phyloP scores from a whole-genome alignment of 2,888 invertebrate species.

The Drosophila mercatorum region DNA sequence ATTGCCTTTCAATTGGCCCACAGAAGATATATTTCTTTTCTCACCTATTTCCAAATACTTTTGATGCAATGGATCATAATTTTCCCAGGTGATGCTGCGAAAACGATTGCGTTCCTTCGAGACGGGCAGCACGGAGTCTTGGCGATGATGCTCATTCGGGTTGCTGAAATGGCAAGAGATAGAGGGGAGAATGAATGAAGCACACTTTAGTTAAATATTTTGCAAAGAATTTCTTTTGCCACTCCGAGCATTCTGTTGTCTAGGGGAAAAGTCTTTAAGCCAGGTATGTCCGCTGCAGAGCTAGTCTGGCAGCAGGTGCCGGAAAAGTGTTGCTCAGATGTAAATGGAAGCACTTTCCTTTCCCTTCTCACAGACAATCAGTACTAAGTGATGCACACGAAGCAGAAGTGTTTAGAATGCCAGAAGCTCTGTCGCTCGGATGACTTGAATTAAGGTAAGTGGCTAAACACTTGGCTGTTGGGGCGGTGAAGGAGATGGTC shows the following conservation, averaged over 20 bases:
- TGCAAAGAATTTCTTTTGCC: slow-evolving; percentile 11
- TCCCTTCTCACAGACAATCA: slow-evolving; percentile 50
- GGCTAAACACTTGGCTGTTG: slow-evolving; percentile 16
- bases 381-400: slow-evolving; percentile 58
- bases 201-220: slow-evolving; percentile 18
- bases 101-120: slow-evolving; percentile 94
- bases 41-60: slow-evolving; percentile 97
- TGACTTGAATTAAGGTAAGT: slow-evolving; percentile 49
- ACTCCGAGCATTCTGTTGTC: slow-evolving; percentile 1
- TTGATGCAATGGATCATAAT: slow-evolving; percentile 96
- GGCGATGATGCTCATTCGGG: slow-evolving; percentile 93
- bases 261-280: slow-evolving; percentile 9
- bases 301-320: slow-evolving; percentile 39
- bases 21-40: slow-evolving; percentile 24
- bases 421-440: slow-evolving; percentile 20
- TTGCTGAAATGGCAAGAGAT: slow-evolving; percentile 86
- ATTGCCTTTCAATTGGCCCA: too few species aligned
- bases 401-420: slow-evolving; percentile 26
- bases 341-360: slow-evolving; percentile 22
- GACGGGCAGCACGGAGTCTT: slow-evolving; percentile 90
- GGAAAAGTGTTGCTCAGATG: slow-evolving; percentile 28
- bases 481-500: neutral
- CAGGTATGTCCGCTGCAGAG: slow-evolving; percentile 17
- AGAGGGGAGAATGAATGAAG: neutral
- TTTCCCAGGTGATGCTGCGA: slow-evolving; percentile 94